Conservation (phyloP, 2,113 vertebrate genomes). For the Seriola aureovittata region DNA sequence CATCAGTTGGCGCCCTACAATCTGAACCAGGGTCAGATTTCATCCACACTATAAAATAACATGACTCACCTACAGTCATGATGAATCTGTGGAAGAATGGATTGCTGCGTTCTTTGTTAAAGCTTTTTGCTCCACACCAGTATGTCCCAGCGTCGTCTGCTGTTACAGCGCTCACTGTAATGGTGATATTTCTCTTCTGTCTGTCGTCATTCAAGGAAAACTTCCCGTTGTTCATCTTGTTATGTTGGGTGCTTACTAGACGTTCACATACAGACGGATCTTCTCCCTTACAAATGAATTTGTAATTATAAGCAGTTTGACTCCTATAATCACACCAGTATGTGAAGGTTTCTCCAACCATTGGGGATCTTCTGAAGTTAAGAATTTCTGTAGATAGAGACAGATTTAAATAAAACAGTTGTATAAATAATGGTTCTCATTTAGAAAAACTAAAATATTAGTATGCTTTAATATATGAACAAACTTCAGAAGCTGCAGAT, state of each 20-base stretch:
- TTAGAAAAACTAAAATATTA: neutral
- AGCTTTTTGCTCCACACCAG: neutral
- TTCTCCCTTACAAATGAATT: conserved; percentile 50
- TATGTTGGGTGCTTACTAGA: fast-evolving
- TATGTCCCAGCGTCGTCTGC: conserved; percentile 17
- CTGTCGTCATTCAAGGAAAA: fast-evolving
- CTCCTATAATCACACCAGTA: conserved; percentile 12
- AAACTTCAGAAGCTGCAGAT: neutral
- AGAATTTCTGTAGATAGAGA: neutral
- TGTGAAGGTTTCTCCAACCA: neutral
- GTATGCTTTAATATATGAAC: fast-evolving
- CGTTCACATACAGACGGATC: neutral
- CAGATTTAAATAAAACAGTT: neutral
- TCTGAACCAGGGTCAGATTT: neutral
- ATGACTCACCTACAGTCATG: conserved; percentile 13
- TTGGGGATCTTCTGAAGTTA: fast-evolving
- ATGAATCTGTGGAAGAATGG: neutral
- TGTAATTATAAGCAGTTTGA: fast-evolving
- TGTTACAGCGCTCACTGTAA: conserved; percentile 11
- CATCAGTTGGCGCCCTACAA: too few species aligned
- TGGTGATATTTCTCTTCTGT: fast-evolving
- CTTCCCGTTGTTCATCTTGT: fast-evolving
- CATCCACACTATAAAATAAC: neutral
- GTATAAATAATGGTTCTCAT: neutral
- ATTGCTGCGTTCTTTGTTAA: fast-evolving